Evolutionary conservation across 2,888 invertebrate species (phyloP), one percentile per base, ranked within the genome.

Genomic region (Norana najaformis): DNA sequence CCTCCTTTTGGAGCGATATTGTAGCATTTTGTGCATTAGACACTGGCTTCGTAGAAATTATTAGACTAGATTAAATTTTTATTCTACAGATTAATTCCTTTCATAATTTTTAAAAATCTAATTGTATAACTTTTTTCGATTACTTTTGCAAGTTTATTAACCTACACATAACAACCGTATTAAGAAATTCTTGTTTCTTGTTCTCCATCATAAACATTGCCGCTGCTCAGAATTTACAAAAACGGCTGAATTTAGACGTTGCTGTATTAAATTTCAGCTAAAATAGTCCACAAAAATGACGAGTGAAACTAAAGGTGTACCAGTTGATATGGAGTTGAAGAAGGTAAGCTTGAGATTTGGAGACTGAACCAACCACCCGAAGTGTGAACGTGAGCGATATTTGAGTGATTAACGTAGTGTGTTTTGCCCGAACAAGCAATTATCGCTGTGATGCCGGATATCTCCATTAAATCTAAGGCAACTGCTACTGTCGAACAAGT

Each of bases 301-400:
- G 85, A 85, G 85, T n/a, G 85, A 85, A n/a, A 37, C 37, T 35
- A 85, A 37, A 36, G 85, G 85, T 35, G 85, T 37, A 8, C 83
- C 92, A 35, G 92, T 92, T 83, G 92, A 92, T 83, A 89, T 92
- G 90, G 92, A 92, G 90, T 91, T 92, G 41, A 92, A 92, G 88
- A 92, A 92, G 92, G 92, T 92, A 34, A 88, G 38, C 11, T 23
- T 3, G 20, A n/a, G 20, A 36, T n/a, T 38, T 14, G 8, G 35
- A 41, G 34, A 89, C 88, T 37, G 13, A 41, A 41, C 41, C 13
- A 14, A 41, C 41, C 47, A 47, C n/a, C 69, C 0, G 0, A 69
- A n/a, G 69, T 69, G 69, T 69, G 69, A 69, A 69, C n/a, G 69
- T 69, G 69, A 69, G 69, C 69, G 69, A 69, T 69, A 69, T n/a